Evolutionary conservation across 2,113 vertebrate genomes (phyloP), one percentile per base, ranked within the genome.

Genomic region (Cottus gobio): DNA sequence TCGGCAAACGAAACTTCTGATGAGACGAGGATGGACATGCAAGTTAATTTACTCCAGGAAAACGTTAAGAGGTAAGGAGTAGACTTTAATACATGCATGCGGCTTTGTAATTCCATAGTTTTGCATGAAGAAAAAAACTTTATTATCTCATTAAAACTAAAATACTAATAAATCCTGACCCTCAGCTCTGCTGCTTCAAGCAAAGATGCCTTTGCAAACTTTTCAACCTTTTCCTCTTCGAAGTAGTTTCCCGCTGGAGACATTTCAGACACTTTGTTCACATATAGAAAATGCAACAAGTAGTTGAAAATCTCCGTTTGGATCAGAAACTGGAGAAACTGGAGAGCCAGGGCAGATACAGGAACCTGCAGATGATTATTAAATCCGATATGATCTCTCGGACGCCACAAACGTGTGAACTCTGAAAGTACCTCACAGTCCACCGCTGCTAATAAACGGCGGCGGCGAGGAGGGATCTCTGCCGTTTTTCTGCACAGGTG

Each of bases 1-100:
- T 7, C 46, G 31, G 63, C 18, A 46, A 75, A 50, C 28, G 34
- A 18, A 30, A 82, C 54, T 70, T 79, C 4, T 20, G 8, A 16
- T 44, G 20, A 37, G 63, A 5, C 15, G n/a, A 66, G 61, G 60
- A 72, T 58, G n/a, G 50, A 48, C 34, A 30, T 72, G 70, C 10
- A 77, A 71, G 36, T 61, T 69, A 46, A 61, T 57, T 48, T n/a
- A 24, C 13, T 30, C 22, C 2, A 2, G 9, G 39, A 30, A 72
- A 31, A 31, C 16, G 54, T 73, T 24, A 60, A 24, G 31, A 20
- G 36, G 31, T 15, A 37, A 8, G 8, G 15, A 30, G 26, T 10
- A 36, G 9, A 1, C 24, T 75, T 37, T 37, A 1, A 36, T 36
- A 7, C 6, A 36, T 36, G 6, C 31, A 31, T 31, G 31, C 31